Evolutionary conservation across 2,888 invertebrate genomes (phyloP), one percentile per base, ranked within the genome.

Genomic region (Drosophila gaucha): DNA sequence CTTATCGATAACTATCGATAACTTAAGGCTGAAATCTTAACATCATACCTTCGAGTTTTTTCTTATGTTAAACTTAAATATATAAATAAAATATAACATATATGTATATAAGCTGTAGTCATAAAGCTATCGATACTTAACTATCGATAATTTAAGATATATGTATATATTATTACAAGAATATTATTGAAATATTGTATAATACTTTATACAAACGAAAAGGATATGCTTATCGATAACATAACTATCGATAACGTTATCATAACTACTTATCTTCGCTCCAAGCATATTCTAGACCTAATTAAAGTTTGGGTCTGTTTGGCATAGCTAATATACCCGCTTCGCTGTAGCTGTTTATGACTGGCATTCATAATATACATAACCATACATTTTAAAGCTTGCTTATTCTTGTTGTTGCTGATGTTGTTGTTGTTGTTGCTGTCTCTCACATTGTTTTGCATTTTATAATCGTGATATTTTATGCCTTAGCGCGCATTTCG

Each of bases 391-490:
- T 50, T 50, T 38, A 14, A 50, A 35, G 50, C 36, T n/a, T n/a
- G 28, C 26, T 20, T 20, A 10, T 6, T 26, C 52, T 38, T 73
- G 49, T 18, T 55, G 41, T 10, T 64, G 41, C 20, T 41, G 20
- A 16, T 26, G 44, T 6, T 33, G 26, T 33, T 64, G 20, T 20
- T 26, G 44, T 6, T 33, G 26, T 33, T 64, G 60, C 10, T 55
- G 33, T 57, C 47, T 52, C 43, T 38, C 41, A 49, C 59, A 67
- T 57, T 63, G 58, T 64, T 72, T 77, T 67, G 67, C 67, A 72
- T 74, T 77, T 77, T 77, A 77, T 74, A 74, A 74, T 73, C 78
- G 64, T 60, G 74, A 77, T 74, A 74, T 77, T 74, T 74, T 74
- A 72, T 74, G 74, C 74, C 64, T 77, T 74, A 43, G 47, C 73